Evolutionary conservation across 2,797 vertebrate genomes (phyloP), one percentile per base, ranked within the genome.

Genomic region (Spheniscus humboldti): DNA sequence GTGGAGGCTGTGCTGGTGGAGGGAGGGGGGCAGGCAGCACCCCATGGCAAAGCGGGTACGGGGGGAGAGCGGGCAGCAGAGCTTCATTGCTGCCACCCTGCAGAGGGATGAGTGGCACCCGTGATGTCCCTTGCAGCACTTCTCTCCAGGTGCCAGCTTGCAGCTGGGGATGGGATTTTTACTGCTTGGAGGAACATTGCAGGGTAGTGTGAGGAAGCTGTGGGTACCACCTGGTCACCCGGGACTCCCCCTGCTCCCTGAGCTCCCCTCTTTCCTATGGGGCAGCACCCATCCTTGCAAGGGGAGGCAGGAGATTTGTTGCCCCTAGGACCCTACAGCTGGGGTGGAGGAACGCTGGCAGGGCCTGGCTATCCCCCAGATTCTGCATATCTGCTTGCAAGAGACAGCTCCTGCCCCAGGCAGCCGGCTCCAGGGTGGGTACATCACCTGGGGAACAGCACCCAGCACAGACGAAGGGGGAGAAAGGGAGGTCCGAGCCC

Each of bases 101-200:
- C 72, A 74, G 68, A 47, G 48, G 30, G 35, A 27, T 23, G 43
- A 62, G 45, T 37, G 63, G 25, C 78, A 91, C 7, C 52, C 7
- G 1, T 0, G 0, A 31, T 41, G 52, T 45, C 31, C 37, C 50
- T 77, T 0, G 0, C 19, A 41, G 68, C 13, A 3, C 30, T 71
- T 56, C 41, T 41, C 18, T 72, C 53, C 41, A 28, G 6, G 30
- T 71, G 39, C 63, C 56, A 27, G 22, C 56, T 66, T 82, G 84
- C 63, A 85, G 47, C 37, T 13, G 45, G 11, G 19, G 9, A 6
- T 67, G 72, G 53, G 28, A 33, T 31, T 83, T 94, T 90, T 57
- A 37, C 33, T n/a, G 8, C 64, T 60, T 59, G 75, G 43, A 79
- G n/a, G 20, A 35, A 63, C 22, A 15, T 23, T 67, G 41, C 66